phyloP scores from a whole-genome alignment of 2,113 vertebrate genomes.

The Tetraodon nigroviridis region DNA sequence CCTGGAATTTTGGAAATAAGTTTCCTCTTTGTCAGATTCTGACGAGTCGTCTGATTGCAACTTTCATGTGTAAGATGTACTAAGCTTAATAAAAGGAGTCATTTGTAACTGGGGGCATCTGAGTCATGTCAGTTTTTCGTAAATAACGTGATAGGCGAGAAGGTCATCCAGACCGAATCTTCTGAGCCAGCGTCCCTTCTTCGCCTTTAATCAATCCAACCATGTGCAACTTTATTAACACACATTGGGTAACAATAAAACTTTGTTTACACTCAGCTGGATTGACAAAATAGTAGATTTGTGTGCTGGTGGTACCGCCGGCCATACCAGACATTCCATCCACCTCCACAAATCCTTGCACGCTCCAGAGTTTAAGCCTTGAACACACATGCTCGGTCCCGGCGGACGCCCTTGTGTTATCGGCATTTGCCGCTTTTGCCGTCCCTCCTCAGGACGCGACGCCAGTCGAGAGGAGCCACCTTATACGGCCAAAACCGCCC shows the following conservation, averaged over 20 bases:
- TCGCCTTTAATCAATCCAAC: no score
- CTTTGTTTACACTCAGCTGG: constrained; percentile 45
- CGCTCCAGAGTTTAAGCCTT: constrained; percentile 40
- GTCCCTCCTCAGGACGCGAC: constrained; percentile 21
- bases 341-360: constrained; percentile 54
- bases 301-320: constrained; percentile 30
- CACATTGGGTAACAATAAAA: constrained; percentile 34
- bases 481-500: constrained; percentile 54
- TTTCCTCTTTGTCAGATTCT: constrained; percentile 8
- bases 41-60: constrained; percentile 18
- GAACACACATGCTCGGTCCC: constrained; percentile 32
- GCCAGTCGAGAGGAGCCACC: constrained; percentile 23
- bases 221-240: constrained; percentile 19
- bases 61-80: not conserved
- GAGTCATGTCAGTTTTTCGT: constrained; percentile 42
- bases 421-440: constrained; percentile 29
- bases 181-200: no score
- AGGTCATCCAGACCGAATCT: no score
- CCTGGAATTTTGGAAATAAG: constrained; percentile 7
- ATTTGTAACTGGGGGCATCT: constrained; percentile 1
- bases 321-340: constrained; percentile 63
- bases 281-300: constrained; percentile 55
- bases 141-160: not conserved
- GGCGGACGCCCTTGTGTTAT: constrained; percentile 58
- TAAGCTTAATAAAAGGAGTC: not conserved